These are phyloP conservation scores for Clytia hemisphaerica DNA, from an alignment of 30 jellyfish, hydroid and myxozoan genomes.

Conservation along the genomic window DNA sequence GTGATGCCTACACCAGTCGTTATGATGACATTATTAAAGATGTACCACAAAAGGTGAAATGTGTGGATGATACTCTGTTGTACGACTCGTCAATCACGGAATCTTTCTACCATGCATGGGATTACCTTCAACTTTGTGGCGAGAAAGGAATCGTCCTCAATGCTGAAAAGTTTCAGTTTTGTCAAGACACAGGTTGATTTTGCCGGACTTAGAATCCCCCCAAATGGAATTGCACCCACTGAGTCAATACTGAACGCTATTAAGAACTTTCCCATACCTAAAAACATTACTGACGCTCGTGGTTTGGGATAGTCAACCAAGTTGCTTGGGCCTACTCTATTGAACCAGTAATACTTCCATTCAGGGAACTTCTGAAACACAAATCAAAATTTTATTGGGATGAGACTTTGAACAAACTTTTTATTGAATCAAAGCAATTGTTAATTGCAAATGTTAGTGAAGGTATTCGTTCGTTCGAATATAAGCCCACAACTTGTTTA, in stretches of 20 bases:
- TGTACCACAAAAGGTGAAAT: too few relatives aligned
- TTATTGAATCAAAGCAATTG: too few relatives aligned
- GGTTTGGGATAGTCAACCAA: slow-evolving; percentile 23
- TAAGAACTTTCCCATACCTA: slow-evolving; percentile 13
- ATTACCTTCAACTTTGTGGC: slow-evolving; percentile 24
- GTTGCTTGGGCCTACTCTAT: too few relatives aligned
- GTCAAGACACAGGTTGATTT: slow-evolving; percentile 26
- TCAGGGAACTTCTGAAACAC: slow-evolving; percentile 2
- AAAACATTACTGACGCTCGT: background rate
- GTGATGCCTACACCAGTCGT: too few relatives aligned
- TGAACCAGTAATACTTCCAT: slow-evolving; percentile 5
- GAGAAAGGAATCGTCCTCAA: slow-evolving; percentile 22
- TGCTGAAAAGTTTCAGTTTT: background rate
- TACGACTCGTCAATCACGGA: background rate
- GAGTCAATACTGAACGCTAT: background rate
- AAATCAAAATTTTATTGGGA: slow-evolving; percentile 16
- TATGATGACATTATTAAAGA: too few relatives aligned
- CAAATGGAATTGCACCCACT: slow-evolving; percentile 1
- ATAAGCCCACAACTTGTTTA: too few relatives aligned
- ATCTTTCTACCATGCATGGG: slow-evolving; percentile 14
- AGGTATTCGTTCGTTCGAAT: too few relatives aligned
- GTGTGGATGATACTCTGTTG: slow-evolving; percentile 15
- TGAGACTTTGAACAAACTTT: too few relatives aligned
- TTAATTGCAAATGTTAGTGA: too few relatives aligned
- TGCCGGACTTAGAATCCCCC: slow-evolving; percentile 29